Percentiles rank a stretch among this genome's conserved stretches.
phyloP scores from a whole-genome alignment of 2,888 invertebrate genomes.

The Tridacna crocea region DNA sequence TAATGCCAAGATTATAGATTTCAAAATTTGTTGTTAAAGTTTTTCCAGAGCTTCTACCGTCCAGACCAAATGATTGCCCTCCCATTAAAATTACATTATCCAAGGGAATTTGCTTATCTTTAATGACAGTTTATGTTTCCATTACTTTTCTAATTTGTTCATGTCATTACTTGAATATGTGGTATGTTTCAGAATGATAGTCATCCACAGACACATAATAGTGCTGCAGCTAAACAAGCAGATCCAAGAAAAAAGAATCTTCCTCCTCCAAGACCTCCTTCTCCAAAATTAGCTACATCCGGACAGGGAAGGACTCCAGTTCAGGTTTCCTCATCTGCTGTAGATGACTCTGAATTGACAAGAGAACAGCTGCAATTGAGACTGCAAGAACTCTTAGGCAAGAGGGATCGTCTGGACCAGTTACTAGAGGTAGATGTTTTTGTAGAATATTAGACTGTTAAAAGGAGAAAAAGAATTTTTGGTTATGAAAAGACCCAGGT shows the following conservation, averaged over 20 bases:
- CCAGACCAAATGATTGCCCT: too few relatives aligned
- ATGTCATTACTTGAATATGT: background rate
- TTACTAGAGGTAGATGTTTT: conserved; percentile 72
- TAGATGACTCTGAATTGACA: conserved; percentile 35
- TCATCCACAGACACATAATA: background rate
- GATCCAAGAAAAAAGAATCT: conserved; percentile 35
- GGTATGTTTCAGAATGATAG: conserved; percentile 33
- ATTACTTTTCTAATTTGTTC: too few relatives aligned
- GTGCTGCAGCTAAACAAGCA: background rate
- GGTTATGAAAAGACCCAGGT: background rate
- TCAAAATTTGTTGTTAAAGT: too few relatives aligned
- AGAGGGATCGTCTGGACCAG: conserved; percentile 78
- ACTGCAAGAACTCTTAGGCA: conserved; percentile 79
- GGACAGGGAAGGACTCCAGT: background rate
- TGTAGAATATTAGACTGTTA: background rate
- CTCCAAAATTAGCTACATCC: conserved; percentile 37
- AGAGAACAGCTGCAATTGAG: conserved; percentile 76
- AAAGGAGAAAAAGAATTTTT: background rate
- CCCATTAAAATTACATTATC: too few relatives aligned
- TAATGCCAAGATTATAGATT: too few relatives aligned
- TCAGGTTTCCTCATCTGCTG: background rate
- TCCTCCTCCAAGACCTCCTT: conserved; percentile 49
- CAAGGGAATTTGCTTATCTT: too few relatives aligned
- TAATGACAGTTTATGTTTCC: too few relatives aligned
- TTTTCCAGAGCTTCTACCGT: too few relatives aligned